phyloP scores from a whole-genome alignment of 2,113 vertebrate genomes.

The Gopherus evgoodei region DNA sequence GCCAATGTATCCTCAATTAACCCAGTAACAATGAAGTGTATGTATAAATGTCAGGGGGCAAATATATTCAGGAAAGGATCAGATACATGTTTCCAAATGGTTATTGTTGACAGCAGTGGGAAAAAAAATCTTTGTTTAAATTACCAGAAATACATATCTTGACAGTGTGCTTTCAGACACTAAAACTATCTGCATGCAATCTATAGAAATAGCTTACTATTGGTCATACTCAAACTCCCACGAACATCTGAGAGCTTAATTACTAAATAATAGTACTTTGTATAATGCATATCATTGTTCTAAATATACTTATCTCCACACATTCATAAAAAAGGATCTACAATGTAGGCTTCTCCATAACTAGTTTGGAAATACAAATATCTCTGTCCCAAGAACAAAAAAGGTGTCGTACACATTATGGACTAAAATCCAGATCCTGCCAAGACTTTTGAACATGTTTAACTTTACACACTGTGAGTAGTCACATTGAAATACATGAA shows the following conservation, averaged over 20 bases:
- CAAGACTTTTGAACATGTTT: accelerated
- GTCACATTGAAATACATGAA: background rate
- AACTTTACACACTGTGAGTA: background rate
- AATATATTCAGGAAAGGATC: background rate
- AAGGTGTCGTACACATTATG: background rate
- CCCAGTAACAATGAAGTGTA: background rate
- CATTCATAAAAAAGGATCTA: background rate
- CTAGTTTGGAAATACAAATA: background rate
- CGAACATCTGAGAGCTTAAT: slow-evolving; percentile 36
- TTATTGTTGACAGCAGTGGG: slow-evolving; percentile 27
- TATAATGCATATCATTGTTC: background rate
- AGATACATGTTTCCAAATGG: background rate
- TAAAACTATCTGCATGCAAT: background rate
- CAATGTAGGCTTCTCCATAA: background rate
- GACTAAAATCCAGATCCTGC: accelerated
- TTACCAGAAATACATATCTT: slow-evolving; percentile 17
- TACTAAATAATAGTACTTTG: slow-evolving; percentile 19
- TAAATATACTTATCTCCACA: accelerated
- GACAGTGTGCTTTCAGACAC: slow-evolving; percentile 23
- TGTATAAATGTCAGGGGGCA: background rate
- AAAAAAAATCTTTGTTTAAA: background rate
- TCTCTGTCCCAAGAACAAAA: background rate
- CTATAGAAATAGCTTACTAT: background rate
- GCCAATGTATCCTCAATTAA: background rate
- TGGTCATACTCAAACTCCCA: background rate